Evolutionary conservation across 2,113 vertebrate genomes (phyloP), one percentile per base, ranked within the genome.

Genomic region (Scolopax mira): DNA sequence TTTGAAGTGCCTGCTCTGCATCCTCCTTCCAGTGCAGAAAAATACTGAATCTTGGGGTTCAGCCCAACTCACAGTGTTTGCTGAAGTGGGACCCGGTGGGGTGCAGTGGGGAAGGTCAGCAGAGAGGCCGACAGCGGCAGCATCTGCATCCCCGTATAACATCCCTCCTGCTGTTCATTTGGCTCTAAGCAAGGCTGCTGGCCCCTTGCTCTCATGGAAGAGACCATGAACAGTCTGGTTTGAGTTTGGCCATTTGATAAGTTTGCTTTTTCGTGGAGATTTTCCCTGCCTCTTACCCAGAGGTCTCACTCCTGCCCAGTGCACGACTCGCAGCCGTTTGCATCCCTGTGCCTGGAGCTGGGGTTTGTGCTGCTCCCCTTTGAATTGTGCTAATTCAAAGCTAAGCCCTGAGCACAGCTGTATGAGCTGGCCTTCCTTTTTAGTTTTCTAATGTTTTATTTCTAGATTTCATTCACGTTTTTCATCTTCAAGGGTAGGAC

Each of bases 271-370:
- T 46, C 7, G 0, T 7, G 46, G 41, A 62, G 46, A n/a, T 62
- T 60, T 62, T 31, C 66, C 62, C 70, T 52, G 35, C 13, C 24
- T 65, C 64, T 73, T 54, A 2, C 49, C 10, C 18, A 7, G 37
- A 57, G 24, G 39, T 75, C 64, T 37, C 2, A 1, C 44, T 86
- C 61, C 74, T 12, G 27, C 52, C 65, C 4, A 1, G 18, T 2
- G 25, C 30, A 24, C 30, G 9, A 4, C 79, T 31, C 1, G 1
- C 41, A 58, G 61, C 28, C 18, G 0, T 28, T 80, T 0, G 6
- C 54, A 41, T 4, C 52, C 78, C 9, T 0, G 3, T 7, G 16
- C 16, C 7, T 14, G 23, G 39, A 58, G 19, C 72, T 21, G 52
- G 64, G 79, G 4, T 67, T 77, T 17, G 41, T 1, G 10, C 54